These are phyloP conservation scores for Garra rufa DNA, from an alignment of 2,113 vertebrate genomes.

Conservation along the genomic window DNA sequence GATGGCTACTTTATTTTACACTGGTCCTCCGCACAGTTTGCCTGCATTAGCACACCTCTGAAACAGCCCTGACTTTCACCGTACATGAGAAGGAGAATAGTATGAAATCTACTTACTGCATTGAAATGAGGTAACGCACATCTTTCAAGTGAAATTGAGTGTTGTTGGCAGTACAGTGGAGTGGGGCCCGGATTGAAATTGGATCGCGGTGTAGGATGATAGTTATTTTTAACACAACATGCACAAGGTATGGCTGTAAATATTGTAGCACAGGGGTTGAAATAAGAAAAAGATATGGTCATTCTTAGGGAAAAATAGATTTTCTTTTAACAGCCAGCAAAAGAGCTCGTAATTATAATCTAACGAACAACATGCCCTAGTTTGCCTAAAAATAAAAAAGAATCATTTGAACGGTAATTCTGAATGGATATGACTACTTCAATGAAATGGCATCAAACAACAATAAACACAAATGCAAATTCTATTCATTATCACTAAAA, in stretches of 20 bases:
- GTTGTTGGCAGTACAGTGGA: neutral
- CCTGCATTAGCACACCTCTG: conserved; percentile 63
- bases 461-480: neutral
- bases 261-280: neutral
- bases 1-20: conserved; percentile 63
- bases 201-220: neutral
- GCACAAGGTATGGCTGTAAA: neutral
- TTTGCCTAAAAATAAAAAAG: neutral
- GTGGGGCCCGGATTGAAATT: neutral
- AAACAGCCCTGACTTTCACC: conserved; percentile 55
- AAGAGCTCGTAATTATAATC: neutral
- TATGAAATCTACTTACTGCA: conserved; percentile 49
- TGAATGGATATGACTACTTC: neutral
- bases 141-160: conserved; percentile 29
- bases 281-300: neutral
- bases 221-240: conserved; percentile 14
- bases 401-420: neutral
- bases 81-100: conserved; percentile 63
- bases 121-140: conserved; percentile 44
- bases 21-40: conserved; percentile 67
- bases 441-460: neutral
- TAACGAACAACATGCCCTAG: neutral
- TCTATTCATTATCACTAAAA: neutral
- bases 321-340: neutral
- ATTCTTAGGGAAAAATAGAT: too few species aligned